Conservation (phyloP, 2,888 invertebrate genomes). For the Cataglyphis albicans region DNA sequence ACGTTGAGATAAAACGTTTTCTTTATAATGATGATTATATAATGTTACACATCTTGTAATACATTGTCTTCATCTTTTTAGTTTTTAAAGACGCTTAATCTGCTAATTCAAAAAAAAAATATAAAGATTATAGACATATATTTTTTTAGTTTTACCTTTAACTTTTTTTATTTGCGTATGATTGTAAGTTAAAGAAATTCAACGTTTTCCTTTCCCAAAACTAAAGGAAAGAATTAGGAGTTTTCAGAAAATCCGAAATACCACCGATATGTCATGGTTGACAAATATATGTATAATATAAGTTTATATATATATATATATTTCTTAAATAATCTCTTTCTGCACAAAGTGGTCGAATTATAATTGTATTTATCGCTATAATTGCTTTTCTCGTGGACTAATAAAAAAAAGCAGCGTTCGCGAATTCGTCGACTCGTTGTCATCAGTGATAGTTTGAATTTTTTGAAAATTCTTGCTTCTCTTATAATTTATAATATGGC, state of each 20-base stretch:
- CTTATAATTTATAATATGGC: too few species aligned
- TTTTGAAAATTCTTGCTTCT: too few species aligned
- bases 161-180: background rate
- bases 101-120: background rate
- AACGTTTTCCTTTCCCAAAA: background rate
- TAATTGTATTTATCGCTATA: too few species aligned
- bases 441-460: too few species aligned
- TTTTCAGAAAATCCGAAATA: background rate
- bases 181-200: background rate
- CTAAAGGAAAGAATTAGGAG: background rate
- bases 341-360: too few species aligned
- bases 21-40: slow-evolving; percentile 18
- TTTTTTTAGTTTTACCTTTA: background rate
- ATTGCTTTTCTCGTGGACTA: too few species aligned
- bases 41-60: background rate
- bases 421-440: too few species aligned
- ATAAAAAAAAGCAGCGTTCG: too few species aligned
- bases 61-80: background rate
- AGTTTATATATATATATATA: too few species aligned
- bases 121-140: background rate
- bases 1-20: slow-evolving; percentile 33
- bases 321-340: too few species aligned
- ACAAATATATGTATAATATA: background rate
- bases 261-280: background rate
- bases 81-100: background rate